These are phyloP conservation scores for Nomada goodeniana DNA, from an alignment of 2,888 invertebrate species.

Conservation along the genomic window DNA sequence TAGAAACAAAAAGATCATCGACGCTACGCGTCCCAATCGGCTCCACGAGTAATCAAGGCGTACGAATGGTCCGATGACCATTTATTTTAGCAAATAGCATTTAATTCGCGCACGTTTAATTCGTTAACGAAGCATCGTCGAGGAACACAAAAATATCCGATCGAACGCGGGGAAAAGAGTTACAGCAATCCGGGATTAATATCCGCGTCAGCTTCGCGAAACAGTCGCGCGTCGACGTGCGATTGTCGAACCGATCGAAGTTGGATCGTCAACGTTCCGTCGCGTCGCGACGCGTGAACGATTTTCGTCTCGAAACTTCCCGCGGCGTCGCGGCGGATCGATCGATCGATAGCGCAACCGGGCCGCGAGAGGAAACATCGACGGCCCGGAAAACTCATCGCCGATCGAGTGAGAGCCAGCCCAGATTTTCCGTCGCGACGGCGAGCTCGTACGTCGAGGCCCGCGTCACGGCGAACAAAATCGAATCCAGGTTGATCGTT, in stretches of 20 bases:
- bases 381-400: constrained; percentile 42
- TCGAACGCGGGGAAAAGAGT: too few species aligned
- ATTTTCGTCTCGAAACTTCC: constrained; percentile 50
- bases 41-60: too few species aligned
- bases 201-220: not conserved
- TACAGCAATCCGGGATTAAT: constrained; percentile 3
- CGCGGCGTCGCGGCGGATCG: constrained; percentile 27
- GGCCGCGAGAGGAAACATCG: constrained; percentile 34
- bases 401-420: constrained; percentile 10
- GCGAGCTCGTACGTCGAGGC: not conserved
- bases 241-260: constrained; percentile 49
- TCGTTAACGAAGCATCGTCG: too few species aligned
- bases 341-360: constrained; percentile 3
- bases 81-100: too few species aligned
- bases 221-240: constrained; percentile 1
- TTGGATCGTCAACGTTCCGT: constrained; percentile 45
- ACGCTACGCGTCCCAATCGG: too few species aligned
- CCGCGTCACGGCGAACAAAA: not conserved
- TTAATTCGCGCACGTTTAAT: too few species aligned
- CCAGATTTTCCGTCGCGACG: constrained; percentile 7
- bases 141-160: not conserved
- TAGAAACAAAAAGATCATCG: not conserved
- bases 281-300: constrained; percentile 1
- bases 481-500: constrained; percentile 3
- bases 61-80: too few species aligned